Percentiles rank a stretch among this genome's conserved stretches.
phyloP scores from a whole-genome alignment of 2,113 vertebrate genomes.

The Pimephales promelas region DNA sequence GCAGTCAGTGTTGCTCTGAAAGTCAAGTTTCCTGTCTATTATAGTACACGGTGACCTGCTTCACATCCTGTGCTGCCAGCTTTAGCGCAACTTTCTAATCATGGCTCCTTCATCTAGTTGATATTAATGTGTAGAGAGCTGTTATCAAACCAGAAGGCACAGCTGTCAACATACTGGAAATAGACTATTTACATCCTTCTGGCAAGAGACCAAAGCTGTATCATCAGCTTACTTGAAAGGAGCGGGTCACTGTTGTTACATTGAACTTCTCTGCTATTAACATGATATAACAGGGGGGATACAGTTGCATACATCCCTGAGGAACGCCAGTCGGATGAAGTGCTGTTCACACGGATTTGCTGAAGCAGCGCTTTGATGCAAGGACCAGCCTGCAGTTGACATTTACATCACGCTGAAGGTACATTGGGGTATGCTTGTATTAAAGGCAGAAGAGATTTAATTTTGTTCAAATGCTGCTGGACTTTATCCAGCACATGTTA shows the following conservation, averaged over 20 bases:
- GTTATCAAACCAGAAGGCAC: slow-evolving; percentile 21
- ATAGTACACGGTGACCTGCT: background rate
- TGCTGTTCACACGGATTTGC: background rate
- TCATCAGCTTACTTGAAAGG: slow-evolving; percentile 19
- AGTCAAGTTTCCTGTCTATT: background rate
- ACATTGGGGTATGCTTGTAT: background rate
- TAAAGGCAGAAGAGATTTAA: background rate
- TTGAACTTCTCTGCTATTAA: background rate
- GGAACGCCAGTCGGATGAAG: slow-evolving; percentile 6
- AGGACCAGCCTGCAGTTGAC: background rate
- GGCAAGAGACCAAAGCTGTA: background rate
- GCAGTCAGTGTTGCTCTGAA: background rate
- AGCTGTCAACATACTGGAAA: slow-evolving; percentile 1
- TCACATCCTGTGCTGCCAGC: slow-evolving; percentile 14
- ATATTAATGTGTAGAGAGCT: slow-evolving; percentile 3
- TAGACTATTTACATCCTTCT: slow-evolving; percentile 18
- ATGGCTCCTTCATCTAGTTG: background rate
- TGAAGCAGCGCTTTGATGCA: slow-evolving; percentile 12
- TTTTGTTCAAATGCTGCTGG: background rate
- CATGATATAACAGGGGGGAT: slow-evolving; percentile 10
- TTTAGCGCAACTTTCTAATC: slow-evolving; percentile 15
- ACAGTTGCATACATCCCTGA: background rate
- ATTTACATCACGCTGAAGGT: slow-evolving; percentile 1
- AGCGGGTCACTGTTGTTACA: slow-evolving; percentile 22
- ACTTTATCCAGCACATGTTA: background rate